Percentiles rank a stretch among this genome's conserved stretches.
phyloP scores from a whole-genome alignment of 1,140 invertebrate species.

The Drosophila kikkawai region DNA sequence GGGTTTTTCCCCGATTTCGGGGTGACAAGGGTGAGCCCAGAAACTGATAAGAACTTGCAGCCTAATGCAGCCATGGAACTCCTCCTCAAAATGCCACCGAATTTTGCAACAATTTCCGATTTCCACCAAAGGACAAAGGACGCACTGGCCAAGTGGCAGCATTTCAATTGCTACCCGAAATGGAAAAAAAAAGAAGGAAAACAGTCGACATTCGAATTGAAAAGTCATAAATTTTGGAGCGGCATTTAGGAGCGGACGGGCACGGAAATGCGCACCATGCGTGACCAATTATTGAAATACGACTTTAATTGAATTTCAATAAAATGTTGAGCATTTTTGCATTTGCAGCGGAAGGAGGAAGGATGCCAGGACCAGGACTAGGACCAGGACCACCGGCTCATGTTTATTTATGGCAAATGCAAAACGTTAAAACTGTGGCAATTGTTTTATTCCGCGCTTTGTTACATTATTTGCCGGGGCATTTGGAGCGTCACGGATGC shows the following conservation, averaged over 20 bases:
- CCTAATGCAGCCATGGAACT: slow-evolving; percentile 65
- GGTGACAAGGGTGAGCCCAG: slow-evolving; percentile 48
- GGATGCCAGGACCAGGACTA: slow-evolving; percentile 6
- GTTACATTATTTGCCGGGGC: slow-evolving; percentile 73
- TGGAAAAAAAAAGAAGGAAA: slow-evolving; percentile 7
- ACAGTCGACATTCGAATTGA: slow-evolving; percentile 48
- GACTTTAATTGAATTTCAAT: slow-evolving; percentile 84
- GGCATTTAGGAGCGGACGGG: slow-evolving; percentile 66
- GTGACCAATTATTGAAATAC: slow-evolving; percentile 83
- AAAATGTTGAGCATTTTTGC: slow-evolving; percentile 77
- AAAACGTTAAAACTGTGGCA: slow-evolving; percentile 66
- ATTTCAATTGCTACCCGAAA: slow-evolving; percentile 66
- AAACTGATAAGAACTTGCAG: slow-evolving; percentile 77
- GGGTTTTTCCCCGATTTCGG: slow-evolving; percentile 11
- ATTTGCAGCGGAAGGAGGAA: slow-evolving; percentile 39
- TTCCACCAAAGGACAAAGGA: slow-evolving; percentile 50
- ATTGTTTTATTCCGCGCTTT: slow-evolving; percentile 68
- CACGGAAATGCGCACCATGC: slow-evolving; percentile 81
- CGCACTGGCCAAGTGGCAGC: slow-evolving; percentile 66
- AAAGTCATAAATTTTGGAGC: slow-evolving; percentile 75
- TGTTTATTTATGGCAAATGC: slow-evolving; percentile 80
- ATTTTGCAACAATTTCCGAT: slow-evolving; percentile 76
- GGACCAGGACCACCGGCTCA: slow-evolving; percentile 54
- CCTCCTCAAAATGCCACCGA: slow-evolving; percentile 38
- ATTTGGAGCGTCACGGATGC: slow-evolving; percentile 45